Evolutionary conservation across 1,140 invertebrate species (phyloP).

Genomic region (Achroia grisella): DNA sequence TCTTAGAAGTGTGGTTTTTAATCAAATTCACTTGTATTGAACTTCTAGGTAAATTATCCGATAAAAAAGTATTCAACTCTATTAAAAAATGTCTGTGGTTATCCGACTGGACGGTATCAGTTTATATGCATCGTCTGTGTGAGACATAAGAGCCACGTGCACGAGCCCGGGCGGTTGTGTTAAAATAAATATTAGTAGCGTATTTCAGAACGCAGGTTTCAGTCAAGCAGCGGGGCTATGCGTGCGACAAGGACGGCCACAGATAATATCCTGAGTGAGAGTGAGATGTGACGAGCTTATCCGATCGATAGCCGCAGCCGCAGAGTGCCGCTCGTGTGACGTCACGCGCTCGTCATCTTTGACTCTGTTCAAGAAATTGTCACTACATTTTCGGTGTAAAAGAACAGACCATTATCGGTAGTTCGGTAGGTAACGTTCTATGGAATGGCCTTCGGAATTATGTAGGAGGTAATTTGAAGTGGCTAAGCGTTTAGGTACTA

Average conservation of each 20-base stretch:
- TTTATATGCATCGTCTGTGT: neutral
- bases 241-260: conserved; percentile 35
- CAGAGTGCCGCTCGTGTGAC: conserved; percentile 64
- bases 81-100: too few relatives aligned
- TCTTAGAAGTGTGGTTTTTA: too few relatives aligned
- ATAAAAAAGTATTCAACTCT: too few relatives aligned
- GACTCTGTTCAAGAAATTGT: conserved; percentile 62
- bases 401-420: conserved; percentile 29
- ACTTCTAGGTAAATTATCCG: too few relatives aligned
- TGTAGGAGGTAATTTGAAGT: too few relatives aligned
- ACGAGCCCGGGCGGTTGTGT: conserved; percentile 48
- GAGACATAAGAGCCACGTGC: conserved; percentile 50
- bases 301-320: conserved; percentile 71
- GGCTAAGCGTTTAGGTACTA: too few relatives aligned
- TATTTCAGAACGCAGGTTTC: conserved; percentile 63
- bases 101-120: conserved; percentile 5
- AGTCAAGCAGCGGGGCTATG: conserved; percentile 25
- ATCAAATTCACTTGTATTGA: too few relatives aligned
- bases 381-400: conserved; percentile 50
- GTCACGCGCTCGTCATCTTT: conserved; percentile 65
- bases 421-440: neutral
- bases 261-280: conserved; percentile 29
- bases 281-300: conserved; percentile 42
- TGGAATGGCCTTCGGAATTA: too few relatives aligned
- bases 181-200: conserved; percentile 73